Conservation (phyloP, 2,888 invertebrate genomes). For the Erpobdella octoculata region DNA sequence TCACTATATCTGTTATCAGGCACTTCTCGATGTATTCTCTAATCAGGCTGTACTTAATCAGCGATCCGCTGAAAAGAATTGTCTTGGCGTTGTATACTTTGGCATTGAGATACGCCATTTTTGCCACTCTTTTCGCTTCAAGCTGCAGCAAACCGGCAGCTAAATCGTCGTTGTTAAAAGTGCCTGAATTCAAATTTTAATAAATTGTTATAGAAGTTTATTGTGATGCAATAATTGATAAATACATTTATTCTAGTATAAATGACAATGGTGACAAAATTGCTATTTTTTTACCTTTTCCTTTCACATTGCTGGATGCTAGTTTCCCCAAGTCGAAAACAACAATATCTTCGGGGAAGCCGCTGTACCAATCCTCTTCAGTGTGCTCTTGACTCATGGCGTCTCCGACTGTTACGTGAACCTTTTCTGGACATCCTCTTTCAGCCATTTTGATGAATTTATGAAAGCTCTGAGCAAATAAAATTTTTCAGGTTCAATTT, state of each 20-base stretch:
- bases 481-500: too few relatives aligned
- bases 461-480: conserved; percentile 10
- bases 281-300: conserved; percentile 12
- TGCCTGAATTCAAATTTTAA: background rate
- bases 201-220: background rate
- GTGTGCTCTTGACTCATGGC: background rate
- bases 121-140: background rate
- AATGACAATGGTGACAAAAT: background rate
- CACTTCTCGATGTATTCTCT: conserved; percentile 1
- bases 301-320: background rate
- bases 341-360: background rate
- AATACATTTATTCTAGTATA: background rate
- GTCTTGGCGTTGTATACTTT: background rate
- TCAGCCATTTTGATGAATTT: conserved; percentile 17
- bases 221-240: background rate
- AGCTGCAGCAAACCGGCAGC: conserved; percentile 14
- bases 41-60: background rate
- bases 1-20: background rate
- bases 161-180: conserved; percentile 10
- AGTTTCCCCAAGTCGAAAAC: conserved; percentile 18
- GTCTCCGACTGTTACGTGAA: background rate
- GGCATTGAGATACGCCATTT: background rate
- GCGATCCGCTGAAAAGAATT: conserved; percentile 13
- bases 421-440: conserved; percentile 4
- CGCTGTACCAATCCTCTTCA: conserved; percentile 23